A percentile compares a stretch with the other conserved stretches of the same genome.
Evolutionary conservation across 2,113 vertebrate species (phyloP).

Genomic region (Rhizomys pruinosus): DNA sequence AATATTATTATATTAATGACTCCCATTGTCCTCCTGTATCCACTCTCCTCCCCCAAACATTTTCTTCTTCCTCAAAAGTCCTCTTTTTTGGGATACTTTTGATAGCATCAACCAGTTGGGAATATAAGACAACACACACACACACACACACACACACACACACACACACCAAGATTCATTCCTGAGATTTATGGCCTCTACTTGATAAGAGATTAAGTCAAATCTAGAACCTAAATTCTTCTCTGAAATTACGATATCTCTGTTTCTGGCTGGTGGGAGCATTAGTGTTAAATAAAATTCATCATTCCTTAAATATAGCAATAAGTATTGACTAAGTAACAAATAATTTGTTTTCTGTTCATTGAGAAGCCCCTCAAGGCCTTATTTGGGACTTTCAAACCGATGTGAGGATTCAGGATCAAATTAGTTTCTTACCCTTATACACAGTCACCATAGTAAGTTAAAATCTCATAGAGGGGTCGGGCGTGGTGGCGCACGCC

Average conservation of each 20-base stretch:
- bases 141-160: background rate
- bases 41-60: background rate
- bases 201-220: constrained; percentile 21
- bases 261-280: background rate
- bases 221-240: constrained; percentile 30
- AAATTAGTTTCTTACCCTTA: constrained; percentile 7
- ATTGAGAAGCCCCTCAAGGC: background rate
- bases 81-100: background rate
- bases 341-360: constrained; percentile 42
- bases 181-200: background rate
- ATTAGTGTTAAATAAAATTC: constrained; percentile 11
- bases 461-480: constrained; percentile 1
- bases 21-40: background rate
- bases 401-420: constrained; percentile 7
- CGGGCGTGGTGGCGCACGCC: too few relatives aligned
- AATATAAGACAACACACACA: constrained; percentile 28
- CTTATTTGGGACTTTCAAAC: background rate
- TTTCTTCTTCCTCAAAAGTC: background rate
- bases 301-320: background rate
- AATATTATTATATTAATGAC: background rate
- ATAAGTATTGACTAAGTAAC: constrained; percentile 7
- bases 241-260: background rate
- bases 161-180: background rate
- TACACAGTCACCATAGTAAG: background rate
- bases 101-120: background rate